Evolutionary conservation across 2,797 vertebrate species (phyloP), one percentile per base, ranked within the genome.

Genomic region (Tauraco hartlaubi): DNA sequence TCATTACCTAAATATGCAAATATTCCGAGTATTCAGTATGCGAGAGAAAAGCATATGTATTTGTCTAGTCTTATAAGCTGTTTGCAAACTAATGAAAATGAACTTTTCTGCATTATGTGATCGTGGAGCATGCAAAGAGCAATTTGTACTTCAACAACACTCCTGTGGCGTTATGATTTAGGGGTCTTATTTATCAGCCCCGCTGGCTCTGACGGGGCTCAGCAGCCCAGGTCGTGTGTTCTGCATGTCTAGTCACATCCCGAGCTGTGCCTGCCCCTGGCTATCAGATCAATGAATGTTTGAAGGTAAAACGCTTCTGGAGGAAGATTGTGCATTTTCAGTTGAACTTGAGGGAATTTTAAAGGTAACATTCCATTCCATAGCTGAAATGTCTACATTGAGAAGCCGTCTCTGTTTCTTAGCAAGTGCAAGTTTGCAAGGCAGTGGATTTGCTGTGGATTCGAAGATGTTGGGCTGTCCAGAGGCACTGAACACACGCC

Each of bases 1-100:
- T 85, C 51, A 51, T 93, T 95, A 80, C 69, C 75, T 64, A 92
- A 92, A 83, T 79, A 94, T 74, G 87, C 94, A 96, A 97, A 94
- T 81, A 95, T 85, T 73, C 46, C 88, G 58, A 86, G 46, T 33
- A 67, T 85, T 91, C 86, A 68, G 51, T 15, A 78, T 66, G 68
- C 7, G 14, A 81, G 76, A 58, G n/a, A 62, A 87, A 96, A 90
- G 48, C 6, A 0, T 37, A 46, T 51, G 75, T 83, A 28, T 89
- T 95, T 73, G 37, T 61, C 90, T 78, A 31, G 35, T 66, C 77
- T 85, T 73, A 76, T 12, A 68, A 95, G 84, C 79, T 79, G 71
- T 94, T 94, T 92, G 85, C 62, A 85, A 87, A 91, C 68, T 69
- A 89, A 92, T 85, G 64, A 90, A 92, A 95, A 96, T 74, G 31